These are phyloP conservation scores for Diuraphis noxia DNA, from an alignment of 1,140 invertebrate species.

Conservation along the genomic window DNA sequence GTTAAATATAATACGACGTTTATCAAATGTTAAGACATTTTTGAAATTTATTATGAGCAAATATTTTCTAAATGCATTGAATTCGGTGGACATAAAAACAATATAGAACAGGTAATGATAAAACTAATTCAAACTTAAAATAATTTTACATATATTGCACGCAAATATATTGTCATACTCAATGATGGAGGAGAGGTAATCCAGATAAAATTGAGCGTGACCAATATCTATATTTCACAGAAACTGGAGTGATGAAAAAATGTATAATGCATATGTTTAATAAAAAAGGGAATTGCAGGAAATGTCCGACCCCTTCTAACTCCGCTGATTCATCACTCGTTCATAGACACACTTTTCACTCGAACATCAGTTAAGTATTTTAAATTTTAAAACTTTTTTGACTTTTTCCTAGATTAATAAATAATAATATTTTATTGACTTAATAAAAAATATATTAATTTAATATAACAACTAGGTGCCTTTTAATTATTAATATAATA, in stretches of 20 bases:
- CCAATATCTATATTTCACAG: not conserved
- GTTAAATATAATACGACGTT: not conserved
- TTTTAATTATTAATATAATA: too few relatives aligned
- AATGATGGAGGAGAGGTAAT: fast-evolving
- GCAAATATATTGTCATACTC: too few relatives aligned
- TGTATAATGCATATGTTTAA: too few relatives aligned
- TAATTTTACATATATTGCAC: not conserved
- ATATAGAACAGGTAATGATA: not conserved
- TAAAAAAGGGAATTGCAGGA: too few relatives aligned
- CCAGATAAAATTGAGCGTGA: too few relatives aligned
- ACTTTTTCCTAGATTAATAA: not conserved
- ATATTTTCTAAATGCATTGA: not conserved
- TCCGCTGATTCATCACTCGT: too few relatives aligned
- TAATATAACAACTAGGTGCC: too few relatives aligned
- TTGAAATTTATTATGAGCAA: not conserved
- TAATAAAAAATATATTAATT: too few relatives aligned
- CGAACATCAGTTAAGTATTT: too few relatives aligned
- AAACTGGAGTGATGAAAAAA: too few relatives aligned
- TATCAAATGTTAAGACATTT: not conserved
- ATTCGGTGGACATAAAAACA: not conserved
- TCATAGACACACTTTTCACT: too few relatives aligned
- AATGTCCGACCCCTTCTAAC: too few relatives aligned
- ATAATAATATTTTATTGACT: not conserved
- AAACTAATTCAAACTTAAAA: not conserved
- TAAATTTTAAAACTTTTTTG: not conserved